A percentile compares a stretch with the other conserved stretches of the same genome.
These are phyloP conservation scores for Pilophorus perplexus DNA, from an alignment of 2,888 invertebrate genomes.

Conservation along the genomic window DNA sequence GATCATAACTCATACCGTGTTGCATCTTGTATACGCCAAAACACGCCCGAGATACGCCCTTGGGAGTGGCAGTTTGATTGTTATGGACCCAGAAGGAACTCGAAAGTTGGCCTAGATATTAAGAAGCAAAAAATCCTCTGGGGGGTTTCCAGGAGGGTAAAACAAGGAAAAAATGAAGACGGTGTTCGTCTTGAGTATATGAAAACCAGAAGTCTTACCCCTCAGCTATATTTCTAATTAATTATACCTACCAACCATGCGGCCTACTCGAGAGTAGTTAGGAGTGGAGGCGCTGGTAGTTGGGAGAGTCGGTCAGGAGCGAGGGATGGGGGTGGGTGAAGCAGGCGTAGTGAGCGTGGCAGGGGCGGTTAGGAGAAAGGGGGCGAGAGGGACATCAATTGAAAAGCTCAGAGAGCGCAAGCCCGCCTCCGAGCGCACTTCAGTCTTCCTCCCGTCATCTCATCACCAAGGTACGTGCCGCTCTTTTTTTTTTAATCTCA, in stretches of 20 bases:
- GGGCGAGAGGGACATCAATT: slow-evolving; percentile 27
- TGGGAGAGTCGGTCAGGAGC: neutral
- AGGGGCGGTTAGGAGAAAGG: too few relatives aligned
- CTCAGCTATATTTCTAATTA: slow-evolving; percentile 8
- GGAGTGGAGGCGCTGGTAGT: neutral
- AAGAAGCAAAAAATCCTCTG: too few relatives aligned
- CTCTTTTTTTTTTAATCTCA: neutral
- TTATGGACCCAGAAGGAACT: neutral
- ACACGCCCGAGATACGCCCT: neutral
- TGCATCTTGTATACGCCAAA: too few relatives aligned
- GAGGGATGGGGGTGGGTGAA: neutral
- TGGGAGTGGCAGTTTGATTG: slow-evolving; percentile 8
- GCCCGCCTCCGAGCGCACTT: slow-evolving; percentile 24
- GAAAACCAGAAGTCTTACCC: neutral
- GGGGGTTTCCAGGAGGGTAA: too few relatives aligned
- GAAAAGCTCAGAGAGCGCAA: slow-evolving; percentile 28
- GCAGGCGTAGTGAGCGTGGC: neutral
- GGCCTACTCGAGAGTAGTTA: neutral
- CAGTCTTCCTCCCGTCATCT: slow-evolving; percentile 25
- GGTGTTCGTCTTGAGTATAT: too few relatives aligned
- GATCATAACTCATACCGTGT: too few relatives aligned
- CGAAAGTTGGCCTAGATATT: neutral
- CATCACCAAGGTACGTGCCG: slow-evolving; percentile 7
- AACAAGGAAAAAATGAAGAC: neutral
- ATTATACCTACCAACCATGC: neutral